Base-by-base conservation (phyloP, 2,888 invertebrate genomes). In the Galeruca laticollis region DNA sequence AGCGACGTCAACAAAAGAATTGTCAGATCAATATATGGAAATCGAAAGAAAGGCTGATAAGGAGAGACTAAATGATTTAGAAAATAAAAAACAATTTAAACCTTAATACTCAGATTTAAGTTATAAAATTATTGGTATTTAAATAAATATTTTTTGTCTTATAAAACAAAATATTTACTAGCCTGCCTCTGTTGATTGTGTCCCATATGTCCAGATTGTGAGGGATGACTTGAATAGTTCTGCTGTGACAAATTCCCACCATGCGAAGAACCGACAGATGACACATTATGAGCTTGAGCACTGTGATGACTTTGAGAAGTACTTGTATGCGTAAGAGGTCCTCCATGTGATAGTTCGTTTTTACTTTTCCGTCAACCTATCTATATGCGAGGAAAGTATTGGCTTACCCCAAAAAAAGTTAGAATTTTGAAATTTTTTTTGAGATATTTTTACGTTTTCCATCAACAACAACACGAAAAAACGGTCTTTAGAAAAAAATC, bases 1-100 rank as follows among this genome's bases (percentile, higher is more conserved):
- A 11, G 88, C 88, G 20, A 85, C 88, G 0, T 83, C 87, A 6
- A 88, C 87, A 6, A 81, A 86, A 59, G 81, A 83, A 67, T 78
- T 90, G 49, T 86, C 86, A 6, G 82, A 84, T 60, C 86, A 87
- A 76, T 85, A 87, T 57, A 84, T 87, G 69, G 81, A 81, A 68
- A 82, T 88, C 37, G 87, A 88, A 75, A 82, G 86, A 70, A 85
- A 87, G 77, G 88, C 89, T 26, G 86, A 89, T 81, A 79, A 84
- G 68, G 86, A 81, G 73, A 75, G 74, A 61, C 35, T 73, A 21
- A 72, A 70, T 49, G 68, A 71, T 20, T 26, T 69, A 33, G 73
- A 75, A 68, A 64, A 60, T 40, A 71, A 72, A 15, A 18, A 49
- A 31, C 43, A 66, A 63, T 73, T 76, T 56, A 49, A 68, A 40